These are phyloP conservation scores for Crocuta crocuta DNA, from an alignment of 2,113 vertebrate species.

Conservation along the genomic window DNA sequence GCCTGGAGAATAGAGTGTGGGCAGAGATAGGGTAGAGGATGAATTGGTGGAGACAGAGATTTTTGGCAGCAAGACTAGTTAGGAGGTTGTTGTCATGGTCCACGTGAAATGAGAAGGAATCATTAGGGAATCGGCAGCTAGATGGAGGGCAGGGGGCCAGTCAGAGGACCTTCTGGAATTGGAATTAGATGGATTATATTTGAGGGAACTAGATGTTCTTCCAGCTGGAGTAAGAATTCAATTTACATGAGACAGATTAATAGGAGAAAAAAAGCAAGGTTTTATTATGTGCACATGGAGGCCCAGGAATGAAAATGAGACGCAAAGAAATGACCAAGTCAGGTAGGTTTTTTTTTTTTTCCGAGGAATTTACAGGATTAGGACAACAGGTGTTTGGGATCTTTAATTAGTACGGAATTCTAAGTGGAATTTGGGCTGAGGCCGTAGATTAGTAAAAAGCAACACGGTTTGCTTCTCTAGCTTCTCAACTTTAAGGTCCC, in stretches of 20 bases:
- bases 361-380: neutral
- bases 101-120: neutral
- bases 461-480: neutral
- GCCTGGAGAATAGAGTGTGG: neutral
- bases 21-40: neutral
- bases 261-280: neutral
- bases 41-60: neutral
- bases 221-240: neutral
- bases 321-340: neutral
- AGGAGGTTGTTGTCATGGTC: neutral
- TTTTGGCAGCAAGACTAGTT: neutral
- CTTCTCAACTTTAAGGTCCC: neutral
- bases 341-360: neutral
- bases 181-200: neutral
- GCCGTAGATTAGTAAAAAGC: neutral
- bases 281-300: neutral
- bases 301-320: neutral
- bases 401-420: neutral
- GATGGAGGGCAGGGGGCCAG: too few species aligned
- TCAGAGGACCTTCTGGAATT: neutral
- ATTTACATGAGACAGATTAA: neutral
- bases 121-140: neutral
- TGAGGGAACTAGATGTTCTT: neutral
- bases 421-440: neutral
- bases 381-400: neutral